These are phyloP conservation scores for Nerophis ophidion DNA, from an alignment of 2,113 vertebrate species.

Conservation along the genomic window DNA sequence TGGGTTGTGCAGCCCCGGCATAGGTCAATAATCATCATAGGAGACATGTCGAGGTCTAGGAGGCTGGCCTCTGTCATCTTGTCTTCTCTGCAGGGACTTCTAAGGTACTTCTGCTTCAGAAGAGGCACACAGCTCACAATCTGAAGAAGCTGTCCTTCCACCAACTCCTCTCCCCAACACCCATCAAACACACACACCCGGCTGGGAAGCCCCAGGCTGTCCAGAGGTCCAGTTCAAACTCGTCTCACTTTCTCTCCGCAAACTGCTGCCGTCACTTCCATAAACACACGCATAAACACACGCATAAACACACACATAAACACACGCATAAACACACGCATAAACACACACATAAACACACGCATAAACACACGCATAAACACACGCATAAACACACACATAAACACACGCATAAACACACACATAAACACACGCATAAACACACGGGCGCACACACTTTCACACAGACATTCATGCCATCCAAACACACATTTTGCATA, in stretches of 20 bases:
- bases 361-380: too few relatives aligned
- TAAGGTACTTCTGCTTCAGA: neutral
- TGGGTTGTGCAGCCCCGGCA: neutral
- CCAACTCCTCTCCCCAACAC: constrained; percentile 27
- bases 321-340: neutral
- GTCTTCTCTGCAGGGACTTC: constrained; percentile 3
- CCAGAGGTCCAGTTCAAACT: constrained; percentile 55
- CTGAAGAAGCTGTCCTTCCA: constrained; percentile 14
- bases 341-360: neutral
- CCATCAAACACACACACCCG: constrained; percentile 31
- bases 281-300: too few relatives aligned
- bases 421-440: constrained; percentile 20
- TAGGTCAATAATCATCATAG: neutral
- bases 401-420: neutral
- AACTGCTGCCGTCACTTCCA: constrained; percentile 28
- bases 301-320: constrained; percentile 48
- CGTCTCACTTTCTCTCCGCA: constrained; percentile 37
- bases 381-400: too few relatives aligned
- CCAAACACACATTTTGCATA: constrained; percentile 20
- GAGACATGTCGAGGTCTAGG: neutral
- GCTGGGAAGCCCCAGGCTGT: constrained; percentile 41
- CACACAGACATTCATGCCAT: neutral
- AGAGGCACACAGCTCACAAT: neutral
- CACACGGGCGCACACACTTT: neutral
- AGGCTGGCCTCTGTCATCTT: neutral